Base-by-base conservation (phyloP, 2,888 invertebrate species). In the Bombylius discolor region DNA sequence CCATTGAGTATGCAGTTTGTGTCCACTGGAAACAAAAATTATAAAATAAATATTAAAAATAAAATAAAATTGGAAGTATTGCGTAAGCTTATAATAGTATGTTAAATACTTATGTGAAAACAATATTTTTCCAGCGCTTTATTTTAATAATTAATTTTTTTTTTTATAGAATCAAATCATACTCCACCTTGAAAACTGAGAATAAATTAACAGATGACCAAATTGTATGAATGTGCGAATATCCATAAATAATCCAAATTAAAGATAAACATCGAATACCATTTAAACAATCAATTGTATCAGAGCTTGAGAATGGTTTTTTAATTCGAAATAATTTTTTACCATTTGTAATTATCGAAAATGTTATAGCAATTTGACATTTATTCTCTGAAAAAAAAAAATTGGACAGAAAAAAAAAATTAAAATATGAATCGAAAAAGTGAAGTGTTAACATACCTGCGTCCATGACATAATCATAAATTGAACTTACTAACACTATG, bases 251-350 rank as follows among this genome's bases (percentile, higher is more conserved):
- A 4, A 77, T 68, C 76, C 76, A 77, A 56, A 74, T 62, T 48
- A 74, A 69, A 23, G 74, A 75, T 33, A 77, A 42, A 45, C 70
- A 69, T 39, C 75, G 68, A 4, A 77, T 68, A 7, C 77, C 77
- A 62, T 75, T 63, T 32, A 77, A 64, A 59, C 75, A 76, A 47
- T 66, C 61, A 51, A 74, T 66, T n/a, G 68, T 58, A 57, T 68
- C 63, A 3, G 62, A 23, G 23, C 3, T 51, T 1, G 62, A 64
- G 12, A 62, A 62, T 8, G 42, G 9, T 31, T n/a, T 33, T 39
- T 55, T 23, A 50, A 55, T 55, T 39, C 39, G 34, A 39, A 55
- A 55, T 12, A 55, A n/a, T 50, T 55, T 55, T 12, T 23, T 12
- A 32, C 55, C 50, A 39, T 67, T 67, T 13, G 54, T 60, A 5